Evolutionary conservation across 2,888 invertebrate species (phyloP), one percentile per base, ranked within the genome.

Genomic region (Lasioglossum leucozonium): DNA sequence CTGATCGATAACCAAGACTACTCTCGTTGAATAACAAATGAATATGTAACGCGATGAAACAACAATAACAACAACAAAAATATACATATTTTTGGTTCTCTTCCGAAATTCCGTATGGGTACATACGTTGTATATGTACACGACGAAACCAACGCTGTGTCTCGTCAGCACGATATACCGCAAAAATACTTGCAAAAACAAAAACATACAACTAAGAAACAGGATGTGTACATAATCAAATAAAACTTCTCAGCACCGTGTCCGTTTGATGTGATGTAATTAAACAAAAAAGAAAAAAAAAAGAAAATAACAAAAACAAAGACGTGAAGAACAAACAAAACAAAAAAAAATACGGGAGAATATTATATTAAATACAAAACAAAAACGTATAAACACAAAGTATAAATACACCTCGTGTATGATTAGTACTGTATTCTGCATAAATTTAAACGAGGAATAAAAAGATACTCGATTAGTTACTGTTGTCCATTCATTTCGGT

Each of bases 201-300:
- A 18, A 8, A n/a, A n/a, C n/a, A n/a, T n/a, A n/a, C n/a, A n/a
- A n/a, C n/a, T n/a, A n/a, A n/a, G n/a, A 74, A 85, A 90, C 89
- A 90, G 81, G 88, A 81, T 90, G 89, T 92, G 91, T 92, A 92
- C 89, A 92, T 92, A 92, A 91, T 85, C 81, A 76, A 51, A 51
- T 51, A 55, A 62, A 78, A 72, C 62, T 89, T 71, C 51, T 82
- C 90, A 90, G 91, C 92, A 92, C 92, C 88, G 88, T 93, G 91
- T 92, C 91, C 90, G 87, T 92, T 93, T 88, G 90, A 92, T 93
- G 93, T 93, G 92, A 92, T 92, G 91, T 92, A 93, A 88, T 90
- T 86, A 86, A 90, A 81, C 77, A 8, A 22, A 22, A 22, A 6
- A 51, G n/a, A n/a, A n/a, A n/a, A n/a, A n/a, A n/a, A n/a, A n/a